Evolutionary conservation across 1,140 invertebrate genomes (phyloP), one percentile per base, ranked within the genome.

Genomic region (Achroia grisella): DNA sequence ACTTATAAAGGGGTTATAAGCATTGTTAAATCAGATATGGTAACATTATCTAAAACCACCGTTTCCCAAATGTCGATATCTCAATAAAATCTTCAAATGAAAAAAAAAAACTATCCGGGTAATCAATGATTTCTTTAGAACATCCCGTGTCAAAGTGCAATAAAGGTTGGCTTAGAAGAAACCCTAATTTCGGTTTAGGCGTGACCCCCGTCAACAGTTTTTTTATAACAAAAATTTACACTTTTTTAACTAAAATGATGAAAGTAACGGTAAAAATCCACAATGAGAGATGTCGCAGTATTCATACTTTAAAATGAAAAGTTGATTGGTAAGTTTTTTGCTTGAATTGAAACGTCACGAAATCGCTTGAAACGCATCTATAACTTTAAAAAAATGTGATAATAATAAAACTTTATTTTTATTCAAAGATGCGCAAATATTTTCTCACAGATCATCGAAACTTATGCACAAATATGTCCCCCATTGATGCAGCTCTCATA

Each of bases 111-210:
- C 37, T 34, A 72, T 79, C 62, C 42, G 71, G 71, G 73, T 74
- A 78, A 78, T 79, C 68, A 68, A 68, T 48, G 62, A 60, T 60
- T 67, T 72, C 67, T 68, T 70, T 67, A 47, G 62, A 60, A 52
- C 61, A 76, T 78, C 68, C 63, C 72, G 71, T 84, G 80, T 84
- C 80, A 84, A 78, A 84, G 80, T 81, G 80, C 80, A 78, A 71
- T 71, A 76, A 74, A 79, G 75, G 74, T 81, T 76, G 70, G 62
- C 51, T 66, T 54, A 67, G 58, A 72, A 68, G 71, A 80, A 73
- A 72, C 71, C 72, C 71, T 82, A 82, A 84, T 84, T 84, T 82
- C 57, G 77, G 74, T 70, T 68, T 48, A 63, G 75, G 78, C 75
- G 74, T 80, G 78, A 82, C 78, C 80, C 80, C 76, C 76, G 69